phyloP scores from a whole-genome alignment of 2,797 vertebrate species.

The Hozukius guyotensis region DNA sequence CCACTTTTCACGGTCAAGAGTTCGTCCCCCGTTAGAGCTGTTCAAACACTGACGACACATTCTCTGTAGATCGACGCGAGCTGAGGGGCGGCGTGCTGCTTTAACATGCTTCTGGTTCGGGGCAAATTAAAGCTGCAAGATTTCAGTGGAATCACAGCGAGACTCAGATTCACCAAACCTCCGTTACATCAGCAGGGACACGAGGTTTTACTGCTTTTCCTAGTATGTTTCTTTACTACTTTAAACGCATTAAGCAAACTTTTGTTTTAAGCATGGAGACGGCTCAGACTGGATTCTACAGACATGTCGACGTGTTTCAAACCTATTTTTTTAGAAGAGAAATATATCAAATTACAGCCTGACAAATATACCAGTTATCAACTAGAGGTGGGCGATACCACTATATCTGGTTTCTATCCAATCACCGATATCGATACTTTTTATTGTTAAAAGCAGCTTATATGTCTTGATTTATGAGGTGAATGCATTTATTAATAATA shows the following conservation, averaged over 20 bases:
- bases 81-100: not conserved
- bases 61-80: not conserved
- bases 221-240: not conserved
- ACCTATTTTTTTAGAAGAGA: not conserved
- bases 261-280: not conserved
- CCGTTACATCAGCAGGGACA: not conserved
- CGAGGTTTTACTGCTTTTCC: not conserved
- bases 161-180: not conserved
- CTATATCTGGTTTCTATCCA: not conserved
- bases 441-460: not conserved
- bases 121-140: conserved; percentile 28
- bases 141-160: not conserved
- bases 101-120: not conserved
- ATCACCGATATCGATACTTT: not conserved
- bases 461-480: too few relatives aligned
- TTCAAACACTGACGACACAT: conserved; percentile 21
- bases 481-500: not conserved
- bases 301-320: not conserved
- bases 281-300: not conserved
- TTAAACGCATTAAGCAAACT: not conserved
- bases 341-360: not conserved
- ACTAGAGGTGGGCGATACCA: not conserved
- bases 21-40: conserved; percentile 14
- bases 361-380: not conserved
- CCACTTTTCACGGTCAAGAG: conserved; percentile 36